Base-by-base conservation (phyloP, 2,888 invertebrate genomes). In the Notocelia uddmanniana region DNA sequence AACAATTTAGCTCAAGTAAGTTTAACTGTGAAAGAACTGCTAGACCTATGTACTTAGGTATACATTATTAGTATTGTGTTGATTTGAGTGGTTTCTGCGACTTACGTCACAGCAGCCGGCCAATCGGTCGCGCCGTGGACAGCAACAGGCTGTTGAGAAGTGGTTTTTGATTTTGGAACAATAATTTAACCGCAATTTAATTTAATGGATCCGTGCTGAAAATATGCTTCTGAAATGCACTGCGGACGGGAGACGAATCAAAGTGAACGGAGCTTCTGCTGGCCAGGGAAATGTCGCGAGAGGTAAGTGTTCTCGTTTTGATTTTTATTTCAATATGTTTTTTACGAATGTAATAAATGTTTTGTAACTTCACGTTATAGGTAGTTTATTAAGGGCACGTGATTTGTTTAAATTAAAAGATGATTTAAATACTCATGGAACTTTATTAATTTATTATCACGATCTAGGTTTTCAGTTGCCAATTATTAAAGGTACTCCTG, bases 201-300 rank as follows among this genome's bases (percentile, higher is more conserved):
- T 84, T 84, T 87, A 79, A 89, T 87, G 86, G 86, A 86, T 86
- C 81, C 73, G 80, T 82, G 80, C 80, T 83, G 78, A 80, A 90
- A 91, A 83, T 88, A 93, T 93, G 93, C 85, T 93, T 81, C 87
- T 93, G 81, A 93, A 93, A 93, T 93, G 93, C 80, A 92, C 93
- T 78, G 91, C 93, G 75, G 93, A 93, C 84, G 93, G 93, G 80
- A 89, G 92, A 82, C 86, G 91, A 77, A 92, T 93, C 85, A 93
- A 93, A 91, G 92, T 91, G 83, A 93, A 89, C 83, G 93, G 92
- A 63, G 82, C 86, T 57, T 85, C 89, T 77, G 87, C 85, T 77
- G 87, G 78, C 78, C 91, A 91, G 81, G 90, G 88, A 79, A 91
- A 88, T 87, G 90, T 91, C 76, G 90, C 92, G 81, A 91, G 93